Conservation (phyloP, 2,113 vertebrate genomes). For the Peromyscus maniculatus region DNA sequence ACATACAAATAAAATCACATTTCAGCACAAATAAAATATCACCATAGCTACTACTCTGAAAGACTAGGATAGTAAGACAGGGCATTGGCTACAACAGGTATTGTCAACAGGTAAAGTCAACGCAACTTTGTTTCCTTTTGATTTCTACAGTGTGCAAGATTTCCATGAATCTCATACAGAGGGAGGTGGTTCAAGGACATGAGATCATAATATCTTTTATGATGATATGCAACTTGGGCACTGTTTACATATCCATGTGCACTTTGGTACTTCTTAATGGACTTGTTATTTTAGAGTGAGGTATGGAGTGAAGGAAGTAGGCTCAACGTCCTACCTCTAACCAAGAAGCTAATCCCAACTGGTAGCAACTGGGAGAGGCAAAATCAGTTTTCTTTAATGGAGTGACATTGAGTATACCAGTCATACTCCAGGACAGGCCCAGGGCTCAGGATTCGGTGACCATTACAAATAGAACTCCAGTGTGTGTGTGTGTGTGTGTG, state of each 20-base stretch:
- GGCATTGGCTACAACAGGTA: background rate
- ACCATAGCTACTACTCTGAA: background rate
- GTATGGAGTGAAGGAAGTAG: background rate
- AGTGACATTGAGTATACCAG: background rate
- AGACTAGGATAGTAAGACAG: background rate
- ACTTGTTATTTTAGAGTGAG: constrained; percentile 12
- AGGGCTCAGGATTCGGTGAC: background rate
- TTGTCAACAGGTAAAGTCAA: background rate
- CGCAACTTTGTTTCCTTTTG: background rate
- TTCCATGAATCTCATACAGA: background rate
- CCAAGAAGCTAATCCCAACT: background rate
- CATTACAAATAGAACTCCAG: background rate
- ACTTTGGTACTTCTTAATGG: background rate
- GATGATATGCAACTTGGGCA: background rate
- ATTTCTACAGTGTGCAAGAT: background rate
- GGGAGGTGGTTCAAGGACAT: background rate
- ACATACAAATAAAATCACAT: too few relatives aligned
- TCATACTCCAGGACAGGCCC: background rate
- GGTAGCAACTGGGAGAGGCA: background rate
- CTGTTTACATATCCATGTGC: background rate
- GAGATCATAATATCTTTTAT: background rate
- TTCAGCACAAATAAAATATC: too few relatives aligned
- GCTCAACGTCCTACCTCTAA: background rate
- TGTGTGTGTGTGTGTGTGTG: background rate
- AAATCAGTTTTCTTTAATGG: background rate